phyloP scores from a whole-genome alignment of 2,888 invertebrate genomes.

The Melanotus villosus region DNA sequence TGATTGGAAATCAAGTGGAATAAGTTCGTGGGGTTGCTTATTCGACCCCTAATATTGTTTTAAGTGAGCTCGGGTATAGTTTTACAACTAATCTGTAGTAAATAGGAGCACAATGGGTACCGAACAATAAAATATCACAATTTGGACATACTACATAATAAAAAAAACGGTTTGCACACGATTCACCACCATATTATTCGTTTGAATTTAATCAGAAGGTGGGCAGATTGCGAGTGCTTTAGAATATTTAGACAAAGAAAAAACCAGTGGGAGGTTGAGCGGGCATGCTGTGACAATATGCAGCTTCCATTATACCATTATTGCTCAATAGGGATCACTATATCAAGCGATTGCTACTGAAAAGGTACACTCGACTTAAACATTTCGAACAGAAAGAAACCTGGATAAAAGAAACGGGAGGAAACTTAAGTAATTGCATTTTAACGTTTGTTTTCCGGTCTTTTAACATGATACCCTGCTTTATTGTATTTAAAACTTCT shows the following conservation, averaged over 20 bases:
- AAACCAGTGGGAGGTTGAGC: conserved; percentile 65
- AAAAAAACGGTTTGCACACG: conserved; percentile 60
- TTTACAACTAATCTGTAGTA: conserved; percentile 53
- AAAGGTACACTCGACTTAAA: conserved; percentile 67
- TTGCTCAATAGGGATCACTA: conserved; percentile 64
- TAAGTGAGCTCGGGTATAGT: conserved; percentile 46
- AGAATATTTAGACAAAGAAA: conserved; percentile 63
- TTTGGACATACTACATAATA: conserved; percentile 58
- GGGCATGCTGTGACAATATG: conserved; percentile 65
- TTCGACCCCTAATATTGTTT: conserved; percentile 49
- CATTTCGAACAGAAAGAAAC: conserved; percentile 62
- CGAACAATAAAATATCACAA: conserved; percentile 63
- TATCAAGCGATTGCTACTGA: conserved; percentile 66
- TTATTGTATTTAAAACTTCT: conserved; percentile 46
- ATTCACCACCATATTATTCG: conserved; percentile 56
- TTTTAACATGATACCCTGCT: conserved; percentile 47
- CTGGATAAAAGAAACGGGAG: conserved; percentile 56
- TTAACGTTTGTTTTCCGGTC: conserved; percentile 49
- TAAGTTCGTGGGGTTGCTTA: conserved; percentile 22
- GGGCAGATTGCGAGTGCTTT: conserved; percentile 59
- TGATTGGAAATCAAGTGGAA: conserved; percentile 33
- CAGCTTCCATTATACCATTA: conserved; percentile 63
- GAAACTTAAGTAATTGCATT: conserved; percentile 60
- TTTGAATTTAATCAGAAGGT: conserved; percentile 58
- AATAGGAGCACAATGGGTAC: conserved; percentile 61